Evolutionary conservation across 2,113 vertebrate genomes (phyloP), one percentile per base, ranked within the genome.

Genomic region (Miniopterus natalensis): DNA sequence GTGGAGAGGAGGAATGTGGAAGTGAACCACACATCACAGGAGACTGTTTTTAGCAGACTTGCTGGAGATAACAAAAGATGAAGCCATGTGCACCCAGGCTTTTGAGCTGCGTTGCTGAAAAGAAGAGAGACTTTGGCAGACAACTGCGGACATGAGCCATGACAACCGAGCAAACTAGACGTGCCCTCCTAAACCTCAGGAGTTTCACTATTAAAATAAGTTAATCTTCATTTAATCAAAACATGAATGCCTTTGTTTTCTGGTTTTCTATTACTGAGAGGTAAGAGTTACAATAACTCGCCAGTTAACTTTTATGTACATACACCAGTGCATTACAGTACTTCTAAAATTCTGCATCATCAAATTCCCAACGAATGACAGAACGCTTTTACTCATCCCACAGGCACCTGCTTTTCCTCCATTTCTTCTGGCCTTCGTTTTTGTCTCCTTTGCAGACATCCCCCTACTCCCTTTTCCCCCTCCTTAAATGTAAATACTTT

Each of bases 401-500:
- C 0, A 51, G 74, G 29, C 1, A 13, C 23, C 25, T 36, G 12
- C 9, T 31, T 90, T 79, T 73, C 75, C 75, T 87, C 65, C 75
- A 63, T 25, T 9, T 74, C 13, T 57, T 71, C 36, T 85, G 31
- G 7, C n/a, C 45, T 71, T 84, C 21, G 55, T 36, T 84, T 40
- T 51, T 40, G 49, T 74, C 57, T 92, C 18, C 63, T 87, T 31
- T 77, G 45, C 6, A 59, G 49, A 15, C 23, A 1, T 5, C 5
- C 1, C 21, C 1, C 27, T 29, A 11, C 25, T 47, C 9, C 4
- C 7, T 45, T 20, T 17, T 53, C 45, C 63, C 11, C 3, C 1
- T 4, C 36, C 65, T 65, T 66, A 47, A 77, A 40, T n/a, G 1
- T 53, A 53, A 63, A 27, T 23, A 9, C 40, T 63, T 88, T 53